Percentiles rank a stretch among this genome's conserved stretches.
Conservation (phyloP, 2,113 vertebrate species). For the Anguilla rostrata region DNA sequence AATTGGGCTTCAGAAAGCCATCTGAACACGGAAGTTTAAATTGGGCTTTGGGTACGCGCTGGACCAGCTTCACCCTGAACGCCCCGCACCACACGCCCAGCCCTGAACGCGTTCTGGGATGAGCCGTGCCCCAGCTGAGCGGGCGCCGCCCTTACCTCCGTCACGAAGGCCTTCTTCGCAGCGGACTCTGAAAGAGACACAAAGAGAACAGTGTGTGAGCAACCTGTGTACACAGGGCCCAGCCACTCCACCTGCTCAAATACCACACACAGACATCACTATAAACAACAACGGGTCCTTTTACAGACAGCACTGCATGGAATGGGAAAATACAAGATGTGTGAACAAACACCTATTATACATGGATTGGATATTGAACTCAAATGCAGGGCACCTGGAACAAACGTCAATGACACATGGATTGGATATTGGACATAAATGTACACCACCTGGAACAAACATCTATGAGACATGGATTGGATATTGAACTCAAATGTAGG, state of each 20-base stretch:
- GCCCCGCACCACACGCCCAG: too few relatives aligned
- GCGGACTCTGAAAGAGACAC: constrained; percentile 36
- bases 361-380: not conserved
- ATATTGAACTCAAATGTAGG: too few relatives aligned
- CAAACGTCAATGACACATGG: not conserved
- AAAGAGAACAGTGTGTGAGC: constrained; percentile 3
- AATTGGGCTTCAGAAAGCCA: too few relatives aligned
- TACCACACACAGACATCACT: not conserved
- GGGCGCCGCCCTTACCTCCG: constrained; percentile 43
- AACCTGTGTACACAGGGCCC: not conserved
- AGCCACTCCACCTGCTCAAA: not conserved
- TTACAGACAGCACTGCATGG: too few relatives aligned
- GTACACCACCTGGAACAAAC: too few relatives aligned
- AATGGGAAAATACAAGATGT: not conserved
- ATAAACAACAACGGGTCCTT: not conserved
- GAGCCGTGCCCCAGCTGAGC: not conserved
- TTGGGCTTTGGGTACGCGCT: too few relatives aligned
- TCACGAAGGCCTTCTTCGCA: constrained; percentile 40
- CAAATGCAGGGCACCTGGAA: not conserved
- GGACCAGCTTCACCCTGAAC: not conserved
- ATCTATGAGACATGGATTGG: too few relatives aligned
- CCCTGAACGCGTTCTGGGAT: too few relatives aligned
- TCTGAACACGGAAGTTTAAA: too few relatives aligned
- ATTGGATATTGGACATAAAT: too few relatives aligned
- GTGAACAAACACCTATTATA: not conserved